A percentile compares a stretch with the other conserved stretches of the same genome.
Evolutionary conservation across 2,797 vertebrate genomes (phyloP).

Genomic region (Leontocebus nigricollis): DNA sequence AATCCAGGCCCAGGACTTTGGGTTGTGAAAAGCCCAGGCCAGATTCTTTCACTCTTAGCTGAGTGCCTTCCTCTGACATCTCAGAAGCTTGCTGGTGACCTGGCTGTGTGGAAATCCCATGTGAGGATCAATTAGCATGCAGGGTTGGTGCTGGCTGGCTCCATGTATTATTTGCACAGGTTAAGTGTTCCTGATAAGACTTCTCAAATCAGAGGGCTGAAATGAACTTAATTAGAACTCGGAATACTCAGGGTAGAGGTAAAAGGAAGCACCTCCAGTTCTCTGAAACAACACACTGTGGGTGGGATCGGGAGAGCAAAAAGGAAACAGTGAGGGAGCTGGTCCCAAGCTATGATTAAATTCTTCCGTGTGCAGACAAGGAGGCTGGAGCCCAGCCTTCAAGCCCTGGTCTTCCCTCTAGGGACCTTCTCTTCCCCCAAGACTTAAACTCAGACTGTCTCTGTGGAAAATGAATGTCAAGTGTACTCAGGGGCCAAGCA

Average conservation of each 20-base stretch:
- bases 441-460: background rate
- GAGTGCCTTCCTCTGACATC: background rate
- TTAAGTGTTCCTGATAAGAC: constrained; percentile 84
- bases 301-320: background rate
- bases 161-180: constrained; percentile 81
- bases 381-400: background rate
- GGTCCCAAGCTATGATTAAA: background rate
- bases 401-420: background rate
- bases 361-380: background rate
- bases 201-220: constrained; percentile 82
- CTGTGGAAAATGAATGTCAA: background rate
- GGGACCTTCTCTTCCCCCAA: background rate
- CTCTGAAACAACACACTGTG: constrained; percentile 67
- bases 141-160: constrained; percentile 55
- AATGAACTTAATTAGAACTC: constrained; percentile 84
- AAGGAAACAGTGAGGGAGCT: background rate
- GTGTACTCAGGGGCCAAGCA: background rate
- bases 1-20: background rate
- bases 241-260: constrained; percentile 74
- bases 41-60: background rate
- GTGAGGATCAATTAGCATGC: constrained; percentile 79
- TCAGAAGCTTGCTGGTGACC: background rate
- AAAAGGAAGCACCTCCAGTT: constrained; percentile 66
- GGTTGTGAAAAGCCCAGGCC: background rate
- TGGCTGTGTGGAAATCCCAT: constrained; percentile 57